Conservation (phyloP, 2,888 invertebrate species). For the Crepidodera aurea region DNA sequence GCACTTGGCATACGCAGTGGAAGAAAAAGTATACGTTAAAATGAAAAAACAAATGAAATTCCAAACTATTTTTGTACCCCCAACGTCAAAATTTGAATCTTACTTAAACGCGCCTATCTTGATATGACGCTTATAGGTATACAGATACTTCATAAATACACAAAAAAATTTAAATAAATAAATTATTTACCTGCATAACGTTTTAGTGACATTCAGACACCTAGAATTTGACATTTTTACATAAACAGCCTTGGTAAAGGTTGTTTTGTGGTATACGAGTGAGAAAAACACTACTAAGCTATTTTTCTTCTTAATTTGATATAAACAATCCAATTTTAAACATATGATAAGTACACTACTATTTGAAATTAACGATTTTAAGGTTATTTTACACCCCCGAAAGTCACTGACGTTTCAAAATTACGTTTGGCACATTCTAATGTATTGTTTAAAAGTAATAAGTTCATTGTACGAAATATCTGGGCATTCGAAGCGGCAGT, state of each 20-base stretch:
- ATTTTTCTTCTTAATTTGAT: not conserved
- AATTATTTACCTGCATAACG: conserved; percentile 7
- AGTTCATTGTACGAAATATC: conserved; percentile 48
- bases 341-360: not conserved
- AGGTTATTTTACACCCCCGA: conserved; percentile 11
- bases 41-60: conserved; percentile 1
- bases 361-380: not conserved
- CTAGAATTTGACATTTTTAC: not conserved
- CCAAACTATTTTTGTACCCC: not conserved
- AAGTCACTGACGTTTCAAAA: conserved; percentile 8
- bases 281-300: not conserved
- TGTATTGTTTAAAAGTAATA: conserved; percentile 36
- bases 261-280: not conserved
- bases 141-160: not conserved
- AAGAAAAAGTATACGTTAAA: not conserved
- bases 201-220: conserved; percentile 1
- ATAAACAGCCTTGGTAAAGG: conserved; percentile 11
- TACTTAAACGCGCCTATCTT: not conserved
- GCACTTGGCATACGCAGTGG: conserved; percentile 4
- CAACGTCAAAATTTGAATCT: not conserved
- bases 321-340: not conserved
- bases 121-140: not conserved
- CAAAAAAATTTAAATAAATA: not conserved
- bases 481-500: conserved; percentile 45
- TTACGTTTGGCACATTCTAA: conserved; percentile 9